Evolutionary conservation across 92 coral and sea anemone genomes (phyloP), one percentile per base, ranked within the genome.

Genomic region (Heliopora coerulea): DNA sequence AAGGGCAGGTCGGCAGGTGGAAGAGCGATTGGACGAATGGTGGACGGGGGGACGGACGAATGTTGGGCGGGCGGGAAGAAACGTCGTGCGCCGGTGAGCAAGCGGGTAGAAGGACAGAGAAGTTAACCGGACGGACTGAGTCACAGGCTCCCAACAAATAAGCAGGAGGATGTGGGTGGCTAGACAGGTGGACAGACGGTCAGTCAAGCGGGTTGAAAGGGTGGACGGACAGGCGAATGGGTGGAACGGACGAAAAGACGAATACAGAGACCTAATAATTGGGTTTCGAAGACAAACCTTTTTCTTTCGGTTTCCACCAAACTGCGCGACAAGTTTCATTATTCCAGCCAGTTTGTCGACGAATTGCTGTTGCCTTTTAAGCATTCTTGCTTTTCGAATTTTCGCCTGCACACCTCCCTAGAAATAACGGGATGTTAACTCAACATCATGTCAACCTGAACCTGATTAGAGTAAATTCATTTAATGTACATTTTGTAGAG

Each of bases 311-410:
- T 82, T 87, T 24, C 97, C 97, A 62, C 97, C 84, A 78, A 77
- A 92, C 67, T 92, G 97, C 8, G 97, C 83, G 7, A 92, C 97
- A 56, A 85, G 86, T 73, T 92, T 92, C 93, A 92, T 83, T 24
- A 89, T 91, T 34, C 65, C 52, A 41, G 83, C 84, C 24, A 92
- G 81, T 40, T 60, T 78, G 49, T 85, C 82, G 65, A 92, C 84
- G 62, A 92, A 87, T 60, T 85, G 88, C 62, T 80, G 96, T 57
- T 92, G 97, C 78, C 85, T 85, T 15, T 86, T 89, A 74, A 92
- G 79, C 98, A 89, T 93, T 68, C 84, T 85, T 21, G 96, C 85
- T 34, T 52, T 70, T 10, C 98, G 96, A 0, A 92, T 96, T 78
- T 86, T 82, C 57, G 88, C 75, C 76, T 88, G 89, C 84, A 88